phyloP scores from a whole-genome alignment of 2,113 vertebrate genomes.

The Dipodomys merriami region DNA sequence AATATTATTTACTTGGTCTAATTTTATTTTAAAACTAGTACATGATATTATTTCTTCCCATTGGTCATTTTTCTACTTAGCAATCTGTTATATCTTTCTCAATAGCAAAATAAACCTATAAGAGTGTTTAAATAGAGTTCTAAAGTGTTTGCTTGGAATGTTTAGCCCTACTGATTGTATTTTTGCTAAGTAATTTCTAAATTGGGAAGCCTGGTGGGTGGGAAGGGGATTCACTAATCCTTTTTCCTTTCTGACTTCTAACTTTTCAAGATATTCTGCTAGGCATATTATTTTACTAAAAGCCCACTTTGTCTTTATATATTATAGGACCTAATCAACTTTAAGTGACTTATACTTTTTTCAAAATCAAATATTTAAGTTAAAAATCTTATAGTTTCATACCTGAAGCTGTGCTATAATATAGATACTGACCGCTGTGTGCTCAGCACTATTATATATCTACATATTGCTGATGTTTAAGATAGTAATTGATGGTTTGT shows the following conservation, averaged over 20 bases:
- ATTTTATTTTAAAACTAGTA: conserved; percentile 38
- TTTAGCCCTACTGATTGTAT: conserved; percentile 11
- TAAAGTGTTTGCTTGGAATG: conserved; percentile 17
- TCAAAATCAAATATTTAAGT: conserved; percentile 27
- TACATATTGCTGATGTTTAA: conserved; percentile 3
- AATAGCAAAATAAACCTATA: conserved; percentile 35
- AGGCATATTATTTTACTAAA: conserved; percentile 44
- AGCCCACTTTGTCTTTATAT: conserved; percentile 3
- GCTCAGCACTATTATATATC: neutral
- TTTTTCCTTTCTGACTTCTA: conserved; percentile 28
- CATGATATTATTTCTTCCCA: neutral
- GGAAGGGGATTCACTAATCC: neutral
- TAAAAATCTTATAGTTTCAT: conserved; percentile 49
- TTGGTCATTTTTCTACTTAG: conserved; percentile 17
- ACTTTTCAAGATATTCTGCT: conserved; percentile 49
- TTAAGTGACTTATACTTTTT: conserved; percentile 27
- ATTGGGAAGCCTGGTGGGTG: neutral
- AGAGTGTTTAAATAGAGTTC: neutral
- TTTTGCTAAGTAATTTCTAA: conserved; percentile 36
- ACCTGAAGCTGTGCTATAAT: neutral
- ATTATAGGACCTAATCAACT: neutral
- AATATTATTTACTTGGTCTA: conserved; percentile 46
- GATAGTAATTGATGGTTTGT: neutral
- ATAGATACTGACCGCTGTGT: neutral
- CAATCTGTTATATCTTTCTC: conserved; percentile 32